These are phyloP conservation scores for Sycobia sp. DNA, from an alignment of 1,140 invertebrate species.

Conservation along the genomic window DNA sequence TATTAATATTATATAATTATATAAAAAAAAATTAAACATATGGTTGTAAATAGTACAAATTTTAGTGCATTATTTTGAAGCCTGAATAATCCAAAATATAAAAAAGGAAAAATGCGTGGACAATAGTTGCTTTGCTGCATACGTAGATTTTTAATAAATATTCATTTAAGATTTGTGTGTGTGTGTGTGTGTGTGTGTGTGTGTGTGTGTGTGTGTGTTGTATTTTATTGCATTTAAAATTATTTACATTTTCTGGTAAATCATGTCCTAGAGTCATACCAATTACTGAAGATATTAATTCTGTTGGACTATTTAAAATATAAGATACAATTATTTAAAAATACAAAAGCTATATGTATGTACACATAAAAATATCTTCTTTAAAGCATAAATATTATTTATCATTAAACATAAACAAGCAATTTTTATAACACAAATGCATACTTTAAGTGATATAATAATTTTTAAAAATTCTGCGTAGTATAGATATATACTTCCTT, in stretches of 20 bases:
- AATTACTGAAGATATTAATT: no score
- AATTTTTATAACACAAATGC: constrained; percentile 8
- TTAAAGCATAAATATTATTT: constrained; percentile 22
- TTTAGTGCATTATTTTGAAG: constrained; percentile 10
- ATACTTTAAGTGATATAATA: neutral
- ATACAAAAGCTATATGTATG: constrained; percentile 7
- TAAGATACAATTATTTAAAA: neutral
- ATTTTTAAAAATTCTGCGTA: no score
- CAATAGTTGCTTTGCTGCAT: constrained; percentile 6
- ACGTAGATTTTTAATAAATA: constrained; percentile 18
- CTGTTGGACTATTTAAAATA: constrained; percentile 5
- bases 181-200: no score
- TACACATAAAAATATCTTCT: constrained; percentile 26
- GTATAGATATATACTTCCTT: no score
- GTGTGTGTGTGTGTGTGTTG: no score
- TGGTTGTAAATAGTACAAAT: constrained; percentile 23
- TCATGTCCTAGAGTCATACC: no score
- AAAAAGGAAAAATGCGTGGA: neutral
- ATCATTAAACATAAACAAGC: constrained; percentile 12
- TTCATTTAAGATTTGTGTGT: no score
- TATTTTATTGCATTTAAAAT: no score
- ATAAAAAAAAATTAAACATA: neutral
- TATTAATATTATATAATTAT: constrained; percentile 8
- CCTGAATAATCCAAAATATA: neutral
- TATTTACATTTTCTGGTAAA: no score